Evolutionary conservation across 2,888 invertebrate genomes (phyloP).

Genomic region (Periphyllus acericola): DNA sequence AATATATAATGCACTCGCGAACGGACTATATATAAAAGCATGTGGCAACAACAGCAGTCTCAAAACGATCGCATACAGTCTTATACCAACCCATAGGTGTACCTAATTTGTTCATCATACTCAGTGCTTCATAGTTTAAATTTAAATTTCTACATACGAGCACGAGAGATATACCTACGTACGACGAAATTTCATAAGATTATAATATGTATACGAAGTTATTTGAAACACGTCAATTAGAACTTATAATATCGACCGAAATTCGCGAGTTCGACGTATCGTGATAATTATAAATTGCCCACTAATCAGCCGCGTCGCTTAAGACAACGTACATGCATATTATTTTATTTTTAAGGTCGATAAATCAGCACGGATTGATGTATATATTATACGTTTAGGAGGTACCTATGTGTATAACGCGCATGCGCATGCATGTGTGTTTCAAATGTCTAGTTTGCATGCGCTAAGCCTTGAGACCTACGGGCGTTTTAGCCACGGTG

Average conservation of each 20-base stretch:
- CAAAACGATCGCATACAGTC: background rate
- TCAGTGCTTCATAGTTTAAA: background rate
- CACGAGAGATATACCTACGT: too few species aligned
- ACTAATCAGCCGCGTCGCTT: background rate
- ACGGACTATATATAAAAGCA: background rate
- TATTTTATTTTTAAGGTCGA: background rate
- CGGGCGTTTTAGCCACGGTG: background rate
- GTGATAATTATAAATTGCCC: background rate
- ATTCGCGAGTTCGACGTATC: background rate
- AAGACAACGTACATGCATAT: background rate
- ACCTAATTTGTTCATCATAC: too few species aligned
- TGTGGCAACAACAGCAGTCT: too few species aligned
- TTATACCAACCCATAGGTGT: too few species aligned
- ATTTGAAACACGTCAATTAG: background rate
- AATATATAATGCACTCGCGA: background rate
- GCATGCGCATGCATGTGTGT: background rate
- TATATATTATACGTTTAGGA: background rate
- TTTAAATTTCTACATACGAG: background rate
- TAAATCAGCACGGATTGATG: conserved; percentile 15
- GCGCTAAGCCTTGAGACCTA: background rate
- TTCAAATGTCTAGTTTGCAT: background rate
- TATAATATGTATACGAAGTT: background rate
- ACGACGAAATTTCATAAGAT: background rate
- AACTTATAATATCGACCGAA: background rate
- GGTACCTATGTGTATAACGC: background rate